Evolutionary conservation across 1,140 invertebrate genomes (phyloP).

Genomic region (Aphis gossypii): DNA sequence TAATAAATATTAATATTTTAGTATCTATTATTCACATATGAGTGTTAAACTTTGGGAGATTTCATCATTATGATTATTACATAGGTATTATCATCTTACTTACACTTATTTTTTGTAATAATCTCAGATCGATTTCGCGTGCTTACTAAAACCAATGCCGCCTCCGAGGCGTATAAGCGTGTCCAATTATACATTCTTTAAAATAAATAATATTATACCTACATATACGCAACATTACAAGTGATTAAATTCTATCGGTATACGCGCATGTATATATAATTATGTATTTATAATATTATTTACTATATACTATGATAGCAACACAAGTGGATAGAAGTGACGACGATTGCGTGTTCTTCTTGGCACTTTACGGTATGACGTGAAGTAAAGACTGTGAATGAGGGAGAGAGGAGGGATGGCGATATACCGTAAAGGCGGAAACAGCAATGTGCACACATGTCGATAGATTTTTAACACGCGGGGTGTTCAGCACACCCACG

Average conservation of each 20-base stretch:
- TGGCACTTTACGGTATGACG: not conserved
- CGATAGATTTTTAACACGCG: slow-evolving; percentile 34
- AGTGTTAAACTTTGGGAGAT: not conserved
- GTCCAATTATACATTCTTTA: not conserved
- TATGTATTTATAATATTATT: not conserved
- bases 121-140: not conserved
- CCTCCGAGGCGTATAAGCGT: not conserved
- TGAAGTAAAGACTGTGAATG: not conserved
- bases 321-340: not conserved
- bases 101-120: not conserved
- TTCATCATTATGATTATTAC: not conserved
- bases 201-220: not conserved
- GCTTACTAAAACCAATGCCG: not conserved
- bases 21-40: not conserved
- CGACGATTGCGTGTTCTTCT: not conserved
- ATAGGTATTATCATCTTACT: not conserved
- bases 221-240: not conserved
- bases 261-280: not conserved
- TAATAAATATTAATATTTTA: not conserved
- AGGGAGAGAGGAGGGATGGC: no score
- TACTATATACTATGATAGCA: not conserved
- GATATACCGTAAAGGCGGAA: slow-evolving; percentile 38
- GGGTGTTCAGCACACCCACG: slow-evolving; percentile 12
- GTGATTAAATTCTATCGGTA: not conserved
- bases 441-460: slow-evolving; percentile 39